Conservation (phyloP, 1,140 invertebrate genomes). For the Brevipalpus yothersi region DNA sequence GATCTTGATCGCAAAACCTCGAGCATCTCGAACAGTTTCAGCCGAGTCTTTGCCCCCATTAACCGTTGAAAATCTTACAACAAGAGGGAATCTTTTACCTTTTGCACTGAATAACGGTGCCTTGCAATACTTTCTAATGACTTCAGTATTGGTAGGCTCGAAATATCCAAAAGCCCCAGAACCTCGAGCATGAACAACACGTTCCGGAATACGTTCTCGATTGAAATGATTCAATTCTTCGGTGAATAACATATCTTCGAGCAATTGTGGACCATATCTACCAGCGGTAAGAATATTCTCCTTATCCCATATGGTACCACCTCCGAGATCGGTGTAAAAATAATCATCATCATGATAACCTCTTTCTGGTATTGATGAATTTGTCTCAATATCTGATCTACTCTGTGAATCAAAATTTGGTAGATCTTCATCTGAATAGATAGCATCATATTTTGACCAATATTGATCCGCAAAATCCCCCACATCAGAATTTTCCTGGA, state of each 20-base stretch:
- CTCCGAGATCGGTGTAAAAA: slow-evolving; percentile 22
- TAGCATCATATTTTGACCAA: too few relatives aligned
- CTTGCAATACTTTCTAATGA: slow-evolving; percentile 51
- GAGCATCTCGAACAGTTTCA: slow-evolving; percentile 63
- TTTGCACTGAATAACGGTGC: slow-evolving; percentile 52
- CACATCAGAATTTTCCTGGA: too few relatives aligned
- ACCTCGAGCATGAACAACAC: slow-evolving; percentile 93
- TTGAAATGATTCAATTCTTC: slow-evolving; percentile 75
- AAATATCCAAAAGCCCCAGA: slow-evolving; percentile 90
- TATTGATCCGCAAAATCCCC: too few relatives aligned
- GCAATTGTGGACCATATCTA: slow-evolving; percentile 54
- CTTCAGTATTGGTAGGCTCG: slow-evolving; percentile 64
- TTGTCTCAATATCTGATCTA: too few relatives aligned
- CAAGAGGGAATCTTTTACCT: slow-evolving; percentile 58
- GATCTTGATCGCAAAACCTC: slow-evolving; percentile 83
- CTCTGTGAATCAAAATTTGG: too few relatives aligned
- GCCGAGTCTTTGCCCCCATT: slow-evolving; percentile 69
- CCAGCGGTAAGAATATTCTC: slow-evolving; percentile 57
- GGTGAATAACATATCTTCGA: slow-evolving; percentile 59
- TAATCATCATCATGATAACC: too few relatives aligned
- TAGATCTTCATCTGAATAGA: too few relatives aligned
- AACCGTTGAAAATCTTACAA: slow-evolving; percentile 60
- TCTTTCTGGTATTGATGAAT: too few relatives aligned
- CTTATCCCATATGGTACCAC: slow-evolving; percentile 53
- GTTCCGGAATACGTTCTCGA: slow-evolving; percentile 78